Percentiles rank a stretch among this genome's conserved stretches.
phyloP scores from a whole-genome alignment of 2,797 vertebrate genomes.

The Poecile montanus region DNA sequence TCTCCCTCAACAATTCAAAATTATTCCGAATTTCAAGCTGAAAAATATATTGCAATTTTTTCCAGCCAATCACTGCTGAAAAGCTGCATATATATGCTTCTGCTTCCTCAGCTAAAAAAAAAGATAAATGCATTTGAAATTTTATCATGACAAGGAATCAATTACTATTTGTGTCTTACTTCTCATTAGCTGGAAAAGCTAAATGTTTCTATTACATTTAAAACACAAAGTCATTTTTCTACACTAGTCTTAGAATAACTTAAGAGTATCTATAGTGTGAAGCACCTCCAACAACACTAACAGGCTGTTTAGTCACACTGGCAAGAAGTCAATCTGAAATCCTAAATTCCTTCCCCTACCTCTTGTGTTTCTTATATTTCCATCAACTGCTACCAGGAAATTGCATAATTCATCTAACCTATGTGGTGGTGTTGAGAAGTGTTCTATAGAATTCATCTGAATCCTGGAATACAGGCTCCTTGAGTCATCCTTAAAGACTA shows the following conservation, averaged over 20 bases:
- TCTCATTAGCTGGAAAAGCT: neutral
- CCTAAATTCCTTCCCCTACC: neutral
- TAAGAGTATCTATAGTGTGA: neutral
- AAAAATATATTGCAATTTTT: neutral
- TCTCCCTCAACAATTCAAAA: neutral
- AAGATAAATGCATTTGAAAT: neutral
- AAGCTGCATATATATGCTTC: neutral
- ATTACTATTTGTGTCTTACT: neutral
- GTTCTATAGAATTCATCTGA: neutral
- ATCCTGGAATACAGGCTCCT: neutral
- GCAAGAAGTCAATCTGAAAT: neutral
- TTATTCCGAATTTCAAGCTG: neutral
- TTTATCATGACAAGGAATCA: neutral
- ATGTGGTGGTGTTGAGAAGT: neutral
- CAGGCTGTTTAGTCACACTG: neutral
- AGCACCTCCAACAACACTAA: neutral
- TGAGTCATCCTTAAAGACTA: neutral
- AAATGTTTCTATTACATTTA: neutral
- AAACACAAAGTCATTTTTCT: neutral
- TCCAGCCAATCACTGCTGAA: neutral
- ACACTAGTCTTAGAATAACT: neutral
- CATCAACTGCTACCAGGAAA: neutral
- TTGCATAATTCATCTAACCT: neutral
- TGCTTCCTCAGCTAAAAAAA: neutral
- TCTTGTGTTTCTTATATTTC: neutral